These are phyloP conservation scores for Bucco capensis DNA, from an alignment of 2,113 vertebrate genomes.

Conservation along the genomic window DNA sequence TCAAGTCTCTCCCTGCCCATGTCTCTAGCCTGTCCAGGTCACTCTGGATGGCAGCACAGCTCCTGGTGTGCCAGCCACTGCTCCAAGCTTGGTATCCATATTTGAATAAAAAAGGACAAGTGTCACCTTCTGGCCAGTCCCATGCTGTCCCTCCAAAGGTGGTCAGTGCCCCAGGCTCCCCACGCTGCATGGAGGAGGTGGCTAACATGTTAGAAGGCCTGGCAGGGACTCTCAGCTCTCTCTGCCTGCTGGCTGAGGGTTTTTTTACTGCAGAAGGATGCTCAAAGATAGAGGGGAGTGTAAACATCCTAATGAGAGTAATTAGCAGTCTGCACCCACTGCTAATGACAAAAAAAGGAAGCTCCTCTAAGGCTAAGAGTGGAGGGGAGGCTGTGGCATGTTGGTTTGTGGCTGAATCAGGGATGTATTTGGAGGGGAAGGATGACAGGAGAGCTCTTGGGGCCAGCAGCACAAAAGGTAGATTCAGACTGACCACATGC, in stretches of 20 bases:
- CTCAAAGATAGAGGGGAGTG: rapidly evolving
- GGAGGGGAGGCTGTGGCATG: background rate
- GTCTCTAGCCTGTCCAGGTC: too few species aligned
- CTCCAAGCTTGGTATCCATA: too few species aligned
- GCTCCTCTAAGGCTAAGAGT: background rate
- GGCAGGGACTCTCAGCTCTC: background rate
- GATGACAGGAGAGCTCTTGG: background rate
- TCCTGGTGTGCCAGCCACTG: too few species aligned
- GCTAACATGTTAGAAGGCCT: rapidly evolving
- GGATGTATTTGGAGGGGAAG: rapidly evolving
- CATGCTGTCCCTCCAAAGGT: background rate
- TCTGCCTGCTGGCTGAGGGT: background rate
- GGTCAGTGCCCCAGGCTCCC: background rate
- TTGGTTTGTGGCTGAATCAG: background rate
- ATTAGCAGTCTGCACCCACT: background rate
- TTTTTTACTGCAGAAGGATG: background rate
- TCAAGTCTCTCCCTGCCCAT: too few species aligned
- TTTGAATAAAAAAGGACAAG: background rate
- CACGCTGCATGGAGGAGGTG: background rate
- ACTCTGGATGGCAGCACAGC: too few species aligned
- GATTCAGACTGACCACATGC: rapidly evolving
- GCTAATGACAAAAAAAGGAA: background rate
- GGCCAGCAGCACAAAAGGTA: background rate
- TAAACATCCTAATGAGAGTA: background rate
- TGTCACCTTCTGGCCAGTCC: background rate